Conservation (phyloP, 2,888 invertebrate genomes). For the Pinctada fucata region DNA sequence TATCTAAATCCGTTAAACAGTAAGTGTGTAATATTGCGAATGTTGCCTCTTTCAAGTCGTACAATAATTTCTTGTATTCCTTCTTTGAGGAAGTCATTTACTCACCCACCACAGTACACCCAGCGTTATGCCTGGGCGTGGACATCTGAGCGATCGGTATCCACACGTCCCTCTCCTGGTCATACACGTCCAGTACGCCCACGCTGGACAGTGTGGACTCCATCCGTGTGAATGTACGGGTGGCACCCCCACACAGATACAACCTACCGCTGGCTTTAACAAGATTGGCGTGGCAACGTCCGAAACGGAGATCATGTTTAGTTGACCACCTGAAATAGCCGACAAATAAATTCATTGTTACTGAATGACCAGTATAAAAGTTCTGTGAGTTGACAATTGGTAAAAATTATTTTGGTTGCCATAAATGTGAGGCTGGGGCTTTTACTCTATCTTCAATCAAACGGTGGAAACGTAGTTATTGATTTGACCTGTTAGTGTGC, state of each 20-base stretch:
- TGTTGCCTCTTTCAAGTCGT: too few species aligned
- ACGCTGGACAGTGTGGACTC: constrained; percentile 47
- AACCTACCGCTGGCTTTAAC: constrained; percentile 46
- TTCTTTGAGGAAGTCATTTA: too few species aligned
- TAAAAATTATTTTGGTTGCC: too few species aligned
- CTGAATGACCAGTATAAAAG: too few species aligned
- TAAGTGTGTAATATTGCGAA: too few species aligned
- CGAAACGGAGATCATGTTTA: constrained; percentile 45
- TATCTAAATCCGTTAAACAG: too few species aligned
- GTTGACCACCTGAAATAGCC: constrained; percentile 54
- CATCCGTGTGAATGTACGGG: constrained; percentile 34
- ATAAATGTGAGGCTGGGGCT: too few species aligned
- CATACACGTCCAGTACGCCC: constrained; percentile 45
- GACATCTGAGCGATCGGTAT: background rate
- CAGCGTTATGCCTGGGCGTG: background rate
- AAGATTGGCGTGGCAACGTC: constrained; percentile 56
- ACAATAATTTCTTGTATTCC: too few species aligned
- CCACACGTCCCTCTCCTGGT: background rate
- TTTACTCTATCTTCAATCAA: too few species aligned
- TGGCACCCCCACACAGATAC: constrained; percentile 62
- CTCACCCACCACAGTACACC: background rate
- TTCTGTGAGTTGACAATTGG: too few species aligned
- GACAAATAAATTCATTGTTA: background rate
- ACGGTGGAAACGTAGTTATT: too few species aligned
- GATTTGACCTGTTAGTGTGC: constrained; percentile 48